These are phyloP conservation scores for Aegithalos caudatus DNA, from an alignment of 2,113 vertebrate species.

Conservation along the genomic window DNA sequence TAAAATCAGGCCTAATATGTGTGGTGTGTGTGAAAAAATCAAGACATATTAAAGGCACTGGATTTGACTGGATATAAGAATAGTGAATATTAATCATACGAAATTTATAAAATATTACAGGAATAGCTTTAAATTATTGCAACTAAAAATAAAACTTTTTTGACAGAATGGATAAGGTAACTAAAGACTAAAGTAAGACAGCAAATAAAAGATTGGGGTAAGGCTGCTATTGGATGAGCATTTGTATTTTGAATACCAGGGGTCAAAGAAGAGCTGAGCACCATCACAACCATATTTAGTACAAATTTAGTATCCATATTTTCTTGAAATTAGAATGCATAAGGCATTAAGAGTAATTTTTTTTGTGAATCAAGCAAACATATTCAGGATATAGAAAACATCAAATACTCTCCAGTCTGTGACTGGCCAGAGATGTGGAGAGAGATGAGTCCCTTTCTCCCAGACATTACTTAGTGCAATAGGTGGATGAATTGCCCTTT, in stretches of 20 bases:
- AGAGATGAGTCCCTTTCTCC: background rate
- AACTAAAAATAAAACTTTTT: background rate
- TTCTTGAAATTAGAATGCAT: background rate
- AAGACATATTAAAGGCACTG: background rate
- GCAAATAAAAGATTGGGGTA: background rate
- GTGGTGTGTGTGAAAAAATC: background rate
- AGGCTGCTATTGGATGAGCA: background rate
- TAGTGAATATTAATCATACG: background rate
- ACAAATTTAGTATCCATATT: background rate
- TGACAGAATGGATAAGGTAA: background rate
- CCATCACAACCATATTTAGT: background rate
- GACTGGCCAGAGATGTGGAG: background rate
- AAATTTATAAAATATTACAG: background rate
- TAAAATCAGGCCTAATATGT: background rate
- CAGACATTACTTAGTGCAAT: background rate
- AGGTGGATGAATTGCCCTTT: background rate
- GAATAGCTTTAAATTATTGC: background rate
- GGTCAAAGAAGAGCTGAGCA: background rate
- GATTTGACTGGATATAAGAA: background rate
- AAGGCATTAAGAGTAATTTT: background rate
- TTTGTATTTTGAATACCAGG: background rate
- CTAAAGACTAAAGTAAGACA: background rate
- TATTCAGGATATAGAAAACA: background rate
- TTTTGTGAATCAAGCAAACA: background rate
- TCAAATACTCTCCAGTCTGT: background rate